Evolutionary conservation across 2,113 vertebrate species (phyloP), one percentile per base, ranked within the genome.

Genomic region (Mola mola): DNA sequence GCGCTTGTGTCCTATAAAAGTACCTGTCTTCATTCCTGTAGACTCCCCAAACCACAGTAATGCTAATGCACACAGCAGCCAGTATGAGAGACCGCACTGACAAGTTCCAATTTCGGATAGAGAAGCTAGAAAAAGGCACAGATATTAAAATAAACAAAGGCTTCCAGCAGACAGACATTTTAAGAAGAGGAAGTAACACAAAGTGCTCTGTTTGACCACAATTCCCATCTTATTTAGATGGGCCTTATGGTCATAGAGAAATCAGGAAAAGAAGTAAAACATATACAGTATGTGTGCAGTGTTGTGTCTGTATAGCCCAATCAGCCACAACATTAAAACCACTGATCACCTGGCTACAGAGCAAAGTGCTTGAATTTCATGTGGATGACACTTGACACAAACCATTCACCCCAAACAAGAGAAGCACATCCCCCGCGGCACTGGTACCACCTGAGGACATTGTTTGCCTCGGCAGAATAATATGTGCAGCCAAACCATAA

Each of bases 21-120:
- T 93, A 98, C 96, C 95, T 93, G 82, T 98, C 94, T 75, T 98
- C 95, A 78, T 99, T 97, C 79, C 96, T 91, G 92, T 95, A 95
- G 16, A 96, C 94, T 17, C 87, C 95, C 96, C 96, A 97, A 61
- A 95, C 72, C 63, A 94, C 92, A 79, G 95, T 82, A 34, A 94
- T 53, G 48, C 81, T 90, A 73, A 93, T 82, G 79, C 95, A 97
- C 43, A 95, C 86, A 5, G 61, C 75, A 61, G 93, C 90, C 61
- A 96, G 90, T 52, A 98, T 83, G 73, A 96, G 47, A n/a, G 94
- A 93, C 51, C 94, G 92, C 79, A 96, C 86, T 75, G 95, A 94
- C 58, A 92, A 68, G 41, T 15, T 92, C 79, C 70, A 92, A 34
- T 72, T 91, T 66, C 29, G 40, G 79, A 92, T 90, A 0, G 87